Conservation (phyloP, 2,797 vertebrate species). For the Propithecus perrieri region DNA sequence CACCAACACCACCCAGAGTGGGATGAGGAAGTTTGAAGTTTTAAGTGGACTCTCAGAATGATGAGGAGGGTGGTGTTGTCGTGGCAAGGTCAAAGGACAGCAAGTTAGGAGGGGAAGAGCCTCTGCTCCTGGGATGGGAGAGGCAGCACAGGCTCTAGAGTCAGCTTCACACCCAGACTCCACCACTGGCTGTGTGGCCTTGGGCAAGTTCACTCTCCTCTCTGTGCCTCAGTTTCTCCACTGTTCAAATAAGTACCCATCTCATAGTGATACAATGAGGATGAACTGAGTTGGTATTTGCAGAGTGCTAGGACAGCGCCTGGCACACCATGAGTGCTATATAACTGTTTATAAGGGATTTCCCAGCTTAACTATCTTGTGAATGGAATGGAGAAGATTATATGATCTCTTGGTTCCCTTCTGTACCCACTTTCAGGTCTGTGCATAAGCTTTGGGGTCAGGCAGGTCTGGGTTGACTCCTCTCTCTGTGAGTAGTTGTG, state of each 20-base stretch:
- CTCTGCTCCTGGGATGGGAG: not conserved
- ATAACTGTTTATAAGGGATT: not conserved
- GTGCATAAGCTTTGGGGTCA: not conserved
- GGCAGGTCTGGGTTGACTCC: not conserved
- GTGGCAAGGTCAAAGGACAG: not conserved
- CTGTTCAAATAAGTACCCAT: not conserved
- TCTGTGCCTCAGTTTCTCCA: not conserved
- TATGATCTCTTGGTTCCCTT: not conserved
- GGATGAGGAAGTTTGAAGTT: conserved; percentile 63
- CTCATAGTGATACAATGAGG: not conserved
- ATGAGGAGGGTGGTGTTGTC: not conserved
- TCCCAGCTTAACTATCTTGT: not conserved
- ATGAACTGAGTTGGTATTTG: not conserved
- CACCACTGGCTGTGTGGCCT: not conserved
- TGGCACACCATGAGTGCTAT: not conserved
- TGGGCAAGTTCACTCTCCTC: not conserved
- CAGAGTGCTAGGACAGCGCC: not conserved
- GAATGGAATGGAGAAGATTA: not conserved
- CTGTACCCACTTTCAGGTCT: not conserved
- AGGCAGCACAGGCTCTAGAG: not conserved
- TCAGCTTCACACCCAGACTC: not conserved
- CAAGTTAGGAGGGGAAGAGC: not conserved
- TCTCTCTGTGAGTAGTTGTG: not conserved
- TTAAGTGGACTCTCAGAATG: not conserved
- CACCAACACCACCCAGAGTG: not conserved